Evolutionary conservation across 1,140 invertebrate genomes (phyloP).

Genomic region (Phortica variegata): DNA sequence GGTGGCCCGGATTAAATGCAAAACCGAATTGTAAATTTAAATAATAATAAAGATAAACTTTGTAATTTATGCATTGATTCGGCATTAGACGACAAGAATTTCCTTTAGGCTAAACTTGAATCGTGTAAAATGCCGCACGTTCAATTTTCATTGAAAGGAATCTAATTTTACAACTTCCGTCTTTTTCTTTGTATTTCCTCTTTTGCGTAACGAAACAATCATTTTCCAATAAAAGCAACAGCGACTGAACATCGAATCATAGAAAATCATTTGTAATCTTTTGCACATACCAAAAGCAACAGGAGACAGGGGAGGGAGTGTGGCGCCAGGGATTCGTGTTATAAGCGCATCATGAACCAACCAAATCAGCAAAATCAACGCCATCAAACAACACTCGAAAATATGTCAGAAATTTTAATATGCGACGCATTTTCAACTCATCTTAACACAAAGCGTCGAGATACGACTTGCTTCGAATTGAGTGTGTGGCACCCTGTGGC

Average conservation of each 20-base stretch:
- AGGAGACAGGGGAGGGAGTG: too few species aligned
- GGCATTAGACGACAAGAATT: not conserved
- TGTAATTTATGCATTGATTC: conserved; percentile 53
- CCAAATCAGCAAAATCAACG: too few species aligned
- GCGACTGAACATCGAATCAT: conserved; percentile 25
- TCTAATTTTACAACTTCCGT: conserved; percentile 42
- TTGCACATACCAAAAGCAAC: too few species aligned
- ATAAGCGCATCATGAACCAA: not conserved
- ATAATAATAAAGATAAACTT: conserved; percentile 52
- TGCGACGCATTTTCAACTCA: conserved; percentile 30
- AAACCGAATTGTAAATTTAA: conserved; percentile 30
- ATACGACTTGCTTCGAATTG: not conserved
- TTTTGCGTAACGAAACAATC: too few species aligned
- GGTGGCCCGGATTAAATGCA: conserved; percentile 21
- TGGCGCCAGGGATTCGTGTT: conserved; percentile 5
- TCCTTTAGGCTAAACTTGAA: too few species aligned
- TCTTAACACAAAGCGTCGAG: too few species aligned
- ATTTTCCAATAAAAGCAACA: conserved; percentile 42
- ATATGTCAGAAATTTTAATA: conserved; percentile 45
- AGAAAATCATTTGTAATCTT: conserved; percentile 39
- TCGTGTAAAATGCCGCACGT: too few species aligned
- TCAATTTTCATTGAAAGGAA: too few species aligned
- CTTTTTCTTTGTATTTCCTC: conserved; percentile 41
- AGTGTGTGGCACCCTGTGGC: conserved; percentile 27
- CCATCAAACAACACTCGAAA: conserved; percentile 33